Percentiles rank a stretch among this genome's conserved stretches.
Evolutionary conservation across 1,140 invertebrate genomes (phyloP).

Genomic region (Coenobita brevimanus): DNA sequence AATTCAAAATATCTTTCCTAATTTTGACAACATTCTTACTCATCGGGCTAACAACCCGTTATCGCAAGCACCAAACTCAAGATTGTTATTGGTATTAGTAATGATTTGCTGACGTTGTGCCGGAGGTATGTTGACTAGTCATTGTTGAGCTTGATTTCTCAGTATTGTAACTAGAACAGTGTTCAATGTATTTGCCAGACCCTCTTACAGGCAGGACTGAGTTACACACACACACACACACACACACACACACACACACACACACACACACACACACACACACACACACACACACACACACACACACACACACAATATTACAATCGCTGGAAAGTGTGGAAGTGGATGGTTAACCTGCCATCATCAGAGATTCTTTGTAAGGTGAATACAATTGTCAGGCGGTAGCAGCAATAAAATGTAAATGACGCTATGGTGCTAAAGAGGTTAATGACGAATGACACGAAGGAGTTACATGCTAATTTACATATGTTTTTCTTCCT

Average conservation of each 20-base stretch:
- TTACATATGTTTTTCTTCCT: background rate
- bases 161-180: background rate
- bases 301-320: too few relatives aligned
- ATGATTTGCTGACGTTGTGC: background rate
- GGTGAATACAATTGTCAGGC: too few relatives aligned
- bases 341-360: background rate
- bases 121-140: background rate
- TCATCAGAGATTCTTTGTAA: too few relatives aligned
- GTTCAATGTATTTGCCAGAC: background rate
- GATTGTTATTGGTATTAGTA: background rate
- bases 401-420: too few relatives aligned
- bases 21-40: background rate
- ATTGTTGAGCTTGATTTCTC: background rate
- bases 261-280: background rate
- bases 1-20: too few relatives aligned
- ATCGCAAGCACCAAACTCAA: background rate
- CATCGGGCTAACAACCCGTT: background rate
- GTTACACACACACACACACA: constrained; percentile 1
- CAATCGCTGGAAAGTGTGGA: background rate
- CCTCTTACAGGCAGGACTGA: background rate
- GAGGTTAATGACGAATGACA: background rate
- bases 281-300: background rate
- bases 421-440: too few relatives aligned
- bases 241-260: background rate
- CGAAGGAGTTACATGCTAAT: background rate